phyloP scores from a whole-genome alignment of 2,888 invertebrate species.

The Cecidostiba fungosa region DNA sequence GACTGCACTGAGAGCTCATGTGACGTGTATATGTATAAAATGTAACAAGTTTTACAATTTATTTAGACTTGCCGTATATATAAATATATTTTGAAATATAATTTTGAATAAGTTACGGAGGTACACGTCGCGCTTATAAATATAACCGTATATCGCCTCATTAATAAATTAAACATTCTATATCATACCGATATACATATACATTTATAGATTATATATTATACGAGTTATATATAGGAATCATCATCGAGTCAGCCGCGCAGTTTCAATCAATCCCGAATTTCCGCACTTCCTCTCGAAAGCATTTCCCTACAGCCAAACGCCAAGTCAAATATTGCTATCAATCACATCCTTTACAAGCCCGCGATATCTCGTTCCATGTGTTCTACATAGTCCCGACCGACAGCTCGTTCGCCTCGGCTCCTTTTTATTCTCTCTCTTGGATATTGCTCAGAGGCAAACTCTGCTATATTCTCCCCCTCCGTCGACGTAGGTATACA shows the following conservation, averaged over 20 bases:
- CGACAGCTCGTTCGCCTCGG: neutral
- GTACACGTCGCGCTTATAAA: neutral
- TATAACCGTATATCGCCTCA: neutral
- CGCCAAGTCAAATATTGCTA: slow-evolving; percentile 37
- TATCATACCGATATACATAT: neutral
- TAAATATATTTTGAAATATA: neutral
- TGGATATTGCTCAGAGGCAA: slow-evolving; percentile 42
- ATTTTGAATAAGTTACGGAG: neutral
- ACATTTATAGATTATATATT: neutral
- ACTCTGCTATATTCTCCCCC: slow-evolving; percentile 2
- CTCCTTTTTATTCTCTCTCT: neutral
- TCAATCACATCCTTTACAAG: slow-evolving; percentile 36
- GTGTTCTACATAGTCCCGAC: slow-evolving; percentile 49
- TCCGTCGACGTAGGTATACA: neutral
- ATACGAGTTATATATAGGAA: neutral
- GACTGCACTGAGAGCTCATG: neutral
- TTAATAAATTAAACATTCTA: neutral
- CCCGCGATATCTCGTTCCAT: slow-evolving; percentile 6
- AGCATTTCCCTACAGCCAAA: slow-evolving; percentile 10
- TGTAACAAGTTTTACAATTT: neutral
- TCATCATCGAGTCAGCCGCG: neutral
- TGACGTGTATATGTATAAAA: neutral
- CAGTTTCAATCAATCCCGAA: neutral
- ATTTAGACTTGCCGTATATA: neutral
- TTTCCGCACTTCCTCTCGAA: neutral